Base-by-base conservation (phyloP, 2,113 vertebrate genomes). In the Rhinopomastus cyanomelas region DNA sequence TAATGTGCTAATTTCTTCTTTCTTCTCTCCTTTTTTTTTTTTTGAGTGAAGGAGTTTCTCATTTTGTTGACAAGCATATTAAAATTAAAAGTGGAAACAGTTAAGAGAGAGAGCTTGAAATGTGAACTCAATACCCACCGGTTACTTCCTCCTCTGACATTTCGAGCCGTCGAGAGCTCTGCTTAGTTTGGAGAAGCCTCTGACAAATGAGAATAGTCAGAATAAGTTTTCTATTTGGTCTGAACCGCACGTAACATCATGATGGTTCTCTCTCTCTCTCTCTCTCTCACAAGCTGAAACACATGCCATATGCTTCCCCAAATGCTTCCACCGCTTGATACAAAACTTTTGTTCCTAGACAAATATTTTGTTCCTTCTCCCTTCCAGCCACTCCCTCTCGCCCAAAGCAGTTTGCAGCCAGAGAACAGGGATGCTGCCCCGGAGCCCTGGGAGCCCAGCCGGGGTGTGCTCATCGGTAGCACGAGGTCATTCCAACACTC, bases 161-260 rank as follows among this genome's bases (percentile, higher is more conserved):
- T 80, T 61, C 65, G 80, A 90, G 86, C 90, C 65, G 30, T 3
- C 34, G 66, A 95, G 95, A 96, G 93, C 84, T 96, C 95, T 96
- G 97, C 92, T 95, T 92, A 96, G 92, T 94, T 94, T 93, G 95
- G 96, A 95, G 93, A 94, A 94, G 81, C 89, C 90, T 88, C 81
- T 95, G 94, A 95, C 95, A 96, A 97, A 96, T 92, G 73, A 84
- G 94, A 96, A 89, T 87, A 91, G 95, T 96, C 97, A 97, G 95
- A 96, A 90, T 96, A 97, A 96, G 94, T 97, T 96, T 96, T 94
- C 94, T 90, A 15, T 96, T 96, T 95, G 94, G 93, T 93, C 90
- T 95, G 95, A 96, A 85, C 74, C 73, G 92, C 87, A 81, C 44
- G 37, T 84, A 90, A 94, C 91, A 90, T 94, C 32, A 11, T 83